Evolutionary conservation across 2,113 vertebrate species (phyloP).

Genomic region (Neotragus pygmaeus): DNA sequence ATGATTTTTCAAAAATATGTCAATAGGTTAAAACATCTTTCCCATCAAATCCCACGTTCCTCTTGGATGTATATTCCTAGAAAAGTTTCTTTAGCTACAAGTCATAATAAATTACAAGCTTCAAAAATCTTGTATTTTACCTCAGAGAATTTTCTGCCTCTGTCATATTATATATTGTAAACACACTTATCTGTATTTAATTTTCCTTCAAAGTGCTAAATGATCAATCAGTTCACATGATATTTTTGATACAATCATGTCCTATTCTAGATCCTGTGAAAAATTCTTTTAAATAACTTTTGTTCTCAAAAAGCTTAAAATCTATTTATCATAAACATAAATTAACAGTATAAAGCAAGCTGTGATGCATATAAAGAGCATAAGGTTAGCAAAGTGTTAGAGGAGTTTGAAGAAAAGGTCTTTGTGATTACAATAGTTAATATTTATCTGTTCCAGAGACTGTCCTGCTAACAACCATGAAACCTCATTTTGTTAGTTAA

Average conservation of each 20-base stretch:
- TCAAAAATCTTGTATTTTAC: constrained; percentile 4
- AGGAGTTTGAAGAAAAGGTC: not conserved
- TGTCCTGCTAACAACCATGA: not conserved
- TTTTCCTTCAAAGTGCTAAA: not conserved
- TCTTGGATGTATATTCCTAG: not conserved
- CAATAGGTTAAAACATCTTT: not conserved
- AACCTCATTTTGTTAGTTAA: not conserved
- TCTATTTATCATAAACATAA: not conserved
- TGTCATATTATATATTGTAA: not conserved
- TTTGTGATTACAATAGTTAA: not conserved
- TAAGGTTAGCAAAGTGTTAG: not conserved
- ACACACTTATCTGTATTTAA: not conserved
- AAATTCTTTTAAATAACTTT: not conserved
- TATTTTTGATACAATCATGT: not conserved
- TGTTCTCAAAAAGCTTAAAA: not conserved
- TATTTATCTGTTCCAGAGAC: not conserved
- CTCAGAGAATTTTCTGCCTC: not conserved
- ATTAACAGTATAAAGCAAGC: not conserved
- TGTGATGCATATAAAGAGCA: not conserved
- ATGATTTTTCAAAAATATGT: not conserved
- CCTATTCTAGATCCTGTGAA: not conserved
- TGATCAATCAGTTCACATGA: not conserved
- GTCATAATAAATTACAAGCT: not conserved
- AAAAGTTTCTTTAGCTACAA: not conserved
- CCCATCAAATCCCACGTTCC: not conserved